Conservation (phyloP, 2,113 vertebrate species). For the Suricata suricatta region DNA sequence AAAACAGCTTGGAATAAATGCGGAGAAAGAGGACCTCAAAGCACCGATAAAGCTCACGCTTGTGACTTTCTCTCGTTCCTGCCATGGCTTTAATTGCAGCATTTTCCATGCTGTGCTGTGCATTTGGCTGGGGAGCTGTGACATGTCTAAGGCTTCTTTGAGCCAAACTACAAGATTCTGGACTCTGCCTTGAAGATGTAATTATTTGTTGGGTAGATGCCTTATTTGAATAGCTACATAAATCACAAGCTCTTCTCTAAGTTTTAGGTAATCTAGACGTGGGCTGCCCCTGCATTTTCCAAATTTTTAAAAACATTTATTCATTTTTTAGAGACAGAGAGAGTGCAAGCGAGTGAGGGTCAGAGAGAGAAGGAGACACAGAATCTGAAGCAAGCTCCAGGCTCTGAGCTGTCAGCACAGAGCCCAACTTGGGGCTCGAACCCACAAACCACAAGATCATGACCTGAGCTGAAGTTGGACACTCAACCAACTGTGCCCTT, state of each 20-base stretch:
- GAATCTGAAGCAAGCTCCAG: too few species aligned
- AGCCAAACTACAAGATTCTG: neutral
- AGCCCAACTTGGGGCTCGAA: too few species aligned
- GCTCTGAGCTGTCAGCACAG: too few species aligned
- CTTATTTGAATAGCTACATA: neutral
- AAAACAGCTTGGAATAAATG: neutral
- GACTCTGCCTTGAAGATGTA: neutral
- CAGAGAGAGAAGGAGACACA: too few species aligned
- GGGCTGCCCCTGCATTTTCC: neutral
- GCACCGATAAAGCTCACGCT: neutral
- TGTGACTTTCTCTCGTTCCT: neutral
- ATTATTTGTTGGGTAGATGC: neutral
- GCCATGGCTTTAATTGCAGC: neutral
- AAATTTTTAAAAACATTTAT: too few species aligned
- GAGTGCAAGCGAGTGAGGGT: too few species aligned
- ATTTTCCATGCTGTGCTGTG: too few species aligned
- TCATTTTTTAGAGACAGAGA: too few species aligned
- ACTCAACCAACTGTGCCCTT: neutral
- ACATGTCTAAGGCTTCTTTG: neutral
- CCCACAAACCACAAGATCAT: too few species aligned
- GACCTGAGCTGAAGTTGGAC: too few species aligned
- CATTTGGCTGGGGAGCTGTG: neutral
- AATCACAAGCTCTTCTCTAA: neutral
- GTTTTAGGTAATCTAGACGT: neutral
- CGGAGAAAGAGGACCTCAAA: neutral